A percentile compares a stretch with the other conserved stretches of the same genome.
Conservation (phyloP, 1,140 invertebrate species). For the Drosophila carrolli region DNA sequence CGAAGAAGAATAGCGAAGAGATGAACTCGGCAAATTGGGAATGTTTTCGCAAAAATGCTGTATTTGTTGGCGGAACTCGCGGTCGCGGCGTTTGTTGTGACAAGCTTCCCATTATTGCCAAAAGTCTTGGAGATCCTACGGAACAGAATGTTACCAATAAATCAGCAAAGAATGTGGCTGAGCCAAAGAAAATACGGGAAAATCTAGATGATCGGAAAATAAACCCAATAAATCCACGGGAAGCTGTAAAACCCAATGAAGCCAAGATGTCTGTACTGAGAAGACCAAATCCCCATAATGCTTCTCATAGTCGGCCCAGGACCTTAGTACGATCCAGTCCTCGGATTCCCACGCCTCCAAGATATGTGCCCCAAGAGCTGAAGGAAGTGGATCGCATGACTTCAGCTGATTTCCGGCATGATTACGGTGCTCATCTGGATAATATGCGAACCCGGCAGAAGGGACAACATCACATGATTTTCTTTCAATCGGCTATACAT, state of each 20-base stretch:
- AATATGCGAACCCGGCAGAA: constrained; percentile 99
- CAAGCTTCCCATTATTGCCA: not conserved
- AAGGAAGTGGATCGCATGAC: constrained; percentile 54
- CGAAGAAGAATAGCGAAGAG: not conserved
- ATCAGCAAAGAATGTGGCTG: not conserved
- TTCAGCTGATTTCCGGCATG: constrained; percentile 57
- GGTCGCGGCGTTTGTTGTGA: not conserved
- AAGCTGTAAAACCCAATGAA: not conserved
- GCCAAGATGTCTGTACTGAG: not conserved
- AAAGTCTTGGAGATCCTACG: not conserved
- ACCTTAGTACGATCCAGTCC: not conserved
- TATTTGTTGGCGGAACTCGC: not conserved
- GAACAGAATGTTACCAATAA: not conserved
- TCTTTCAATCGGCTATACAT: constrained; percentile 98
- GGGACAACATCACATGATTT: constrained; percentile 97
- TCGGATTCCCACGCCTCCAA: constrained; percentile 20
- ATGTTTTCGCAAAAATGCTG: too few species aligned
- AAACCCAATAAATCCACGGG: not conserved
- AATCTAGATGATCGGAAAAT: not conserved
- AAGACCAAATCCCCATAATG: not conserved
- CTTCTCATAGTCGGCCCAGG: not conserved
- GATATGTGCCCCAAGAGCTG: constrained; percentile 42
- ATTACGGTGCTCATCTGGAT: constrained; percentile 95
- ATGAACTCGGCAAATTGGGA: not conserved
- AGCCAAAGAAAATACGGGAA: not conserved